These are phyloP conservation scores for Montipora sp. DNA, from an alignment of 64 coral and sea anemone genomes.

Conservation along the genomic window DNA sequence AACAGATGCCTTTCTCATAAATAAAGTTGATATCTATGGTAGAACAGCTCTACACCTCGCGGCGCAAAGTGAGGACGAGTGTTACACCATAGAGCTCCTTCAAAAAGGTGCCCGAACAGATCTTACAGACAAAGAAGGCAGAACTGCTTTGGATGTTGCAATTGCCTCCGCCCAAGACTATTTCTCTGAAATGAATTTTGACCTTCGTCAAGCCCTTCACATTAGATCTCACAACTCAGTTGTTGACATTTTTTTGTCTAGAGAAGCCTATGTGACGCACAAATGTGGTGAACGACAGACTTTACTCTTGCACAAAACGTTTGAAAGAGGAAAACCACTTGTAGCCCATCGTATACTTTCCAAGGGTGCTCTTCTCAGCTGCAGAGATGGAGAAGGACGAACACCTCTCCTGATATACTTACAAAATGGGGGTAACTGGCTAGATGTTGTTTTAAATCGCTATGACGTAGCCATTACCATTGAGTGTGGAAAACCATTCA, in stretches of 20 bases:
- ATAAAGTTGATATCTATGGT: background rate
- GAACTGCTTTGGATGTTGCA: background rate
- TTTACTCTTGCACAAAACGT: slow-evolving; percentile 1
- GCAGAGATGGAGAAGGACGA: background rate
- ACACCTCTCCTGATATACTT: slow-evolving; percentile 18
- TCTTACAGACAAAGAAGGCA: background rate
- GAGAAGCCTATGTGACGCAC: background rate
- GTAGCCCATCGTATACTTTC: background rate
- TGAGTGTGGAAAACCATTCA: slow-evolving; percentile 33
- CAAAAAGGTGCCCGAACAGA: background rate
- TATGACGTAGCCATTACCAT: slow-evolving; percentile 23
- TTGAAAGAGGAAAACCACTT: slow-evolving; percentile 11
- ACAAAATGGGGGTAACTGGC: background rate
- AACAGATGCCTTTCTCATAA: background rate
- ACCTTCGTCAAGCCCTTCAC: background rate
- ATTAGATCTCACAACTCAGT: slow-evolving; percentile 1
- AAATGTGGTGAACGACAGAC: background rate
- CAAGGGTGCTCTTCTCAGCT: background rate
- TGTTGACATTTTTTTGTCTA: background rate
- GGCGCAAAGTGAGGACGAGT: slow-evolving; percentile 24
- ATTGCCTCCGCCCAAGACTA: background rate
- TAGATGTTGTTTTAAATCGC: slow-evolving; percentile 30
- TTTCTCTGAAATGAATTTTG: background rate
- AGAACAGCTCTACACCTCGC: slow-evolving; percentile 56
- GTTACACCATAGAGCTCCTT: background rate